Conservation (phyloP, 2,888 invertebrate species). For the Noctua pronuba region DNA sequence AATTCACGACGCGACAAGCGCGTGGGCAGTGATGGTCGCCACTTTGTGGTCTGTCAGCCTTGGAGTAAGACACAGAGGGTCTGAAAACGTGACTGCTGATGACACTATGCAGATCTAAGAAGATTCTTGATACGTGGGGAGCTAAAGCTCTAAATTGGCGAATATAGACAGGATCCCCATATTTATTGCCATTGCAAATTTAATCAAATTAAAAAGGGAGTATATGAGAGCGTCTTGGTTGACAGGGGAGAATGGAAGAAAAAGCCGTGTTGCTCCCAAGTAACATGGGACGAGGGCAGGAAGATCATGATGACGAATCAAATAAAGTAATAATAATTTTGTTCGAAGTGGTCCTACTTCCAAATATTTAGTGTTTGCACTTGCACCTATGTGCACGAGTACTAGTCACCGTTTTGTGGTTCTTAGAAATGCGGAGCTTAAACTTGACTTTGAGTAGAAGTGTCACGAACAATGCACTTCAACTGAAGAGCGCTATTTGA, state of each 20-base stretch:
- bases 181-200: too few species aligned
- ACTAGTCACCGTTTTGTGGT: constrained; percentile 1
- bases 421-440: not conserved
- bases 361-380: not conserved
- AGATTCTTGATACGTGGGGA: not conserved
- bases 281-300: not conserved
- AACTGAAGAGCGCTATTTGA: not conserved
- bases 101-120: not conserved
- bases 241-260: not conserved
- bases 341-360: not conserved
- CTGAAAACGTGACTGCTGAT: constrained; percentile 1
- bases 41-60: constrained; percentile 41
- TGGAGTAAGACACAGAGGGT: constrained; percentile 17
- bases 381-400: not conserved
- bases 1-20: constrained; percentile 62
- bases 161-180: not conserved
- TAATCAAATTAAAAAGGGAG: not conserved
- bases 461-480: not conserved
- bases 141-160: not conserved
- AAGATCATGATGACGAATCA: not conserved
- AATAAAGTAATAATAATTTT: not conserved
- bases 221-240: not conserved
- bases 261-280: not conserved
- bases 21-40: constrained; percentile 61
- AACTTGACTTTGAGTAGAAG: not conserved